Evolutionary conservation across 35 echinoderm and acorn worm genomes (phyloP).

Genomic region (Eucidaris tribuloides): DNA sequence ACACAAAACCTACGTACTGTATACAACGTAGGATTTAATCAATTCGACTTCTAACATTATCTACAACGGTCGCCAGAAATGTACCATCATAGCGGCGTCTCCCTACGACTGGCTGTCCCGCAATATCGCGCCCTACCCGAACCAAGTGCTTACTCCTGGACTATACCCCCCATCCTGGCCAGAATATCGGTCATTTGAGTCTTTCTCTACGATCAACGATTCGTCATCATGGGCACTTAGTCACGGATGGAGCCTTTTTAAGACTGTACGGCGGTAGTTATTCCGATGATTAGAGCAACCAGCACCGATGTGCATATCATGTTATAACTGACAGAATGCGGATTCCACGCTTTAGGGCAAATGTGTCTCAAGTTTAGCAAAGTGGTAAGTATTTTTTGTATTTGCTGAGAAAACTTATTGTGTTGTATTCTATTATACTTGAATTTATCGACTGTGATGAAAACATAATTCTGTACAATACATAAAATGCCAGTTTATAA

Average conservation of each 20-base stretch:
- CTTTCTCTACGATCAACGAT: neutral
- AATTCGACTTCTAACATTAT: too few relatives aligned
- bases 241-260: neutral
- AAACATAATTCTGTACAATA: too few relatives aligned
- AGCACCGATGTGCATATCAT: neutral
- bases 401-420: too few relatives aligned
- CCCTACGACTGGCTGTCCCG: too few relatives aligned
- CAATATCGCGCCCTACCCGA: neutral
- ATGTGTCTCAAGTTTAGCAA: neutral
- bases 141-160: constrained; percentile 1
- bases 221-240: neutral
- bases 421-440: too few relatives aligned
- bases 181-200: neutral
- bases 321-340: neutral
- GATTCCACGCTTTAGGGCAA: neutral
- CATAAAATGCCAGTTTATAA: too few relatives aligned
- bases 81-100: too few relatives aligned
- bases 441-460: too few relatives aligned
- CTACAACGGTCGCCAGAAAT: too few relatives aligned
- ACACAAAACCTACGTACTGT: too few relatives aligned
- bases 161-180: neutral
- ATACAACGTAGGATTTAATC: too few relatives aligned
- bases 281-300: neutral
- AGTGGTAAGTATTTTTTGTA: constrained; percentile 14
- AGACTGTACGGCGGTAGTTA: constrained; percentile 1